These are phyloP conservation scores for Acyrthosiphon pisum DNA, from an alignment of 1,140 invertebrate species.

Conservation along the genomic window DNA sequence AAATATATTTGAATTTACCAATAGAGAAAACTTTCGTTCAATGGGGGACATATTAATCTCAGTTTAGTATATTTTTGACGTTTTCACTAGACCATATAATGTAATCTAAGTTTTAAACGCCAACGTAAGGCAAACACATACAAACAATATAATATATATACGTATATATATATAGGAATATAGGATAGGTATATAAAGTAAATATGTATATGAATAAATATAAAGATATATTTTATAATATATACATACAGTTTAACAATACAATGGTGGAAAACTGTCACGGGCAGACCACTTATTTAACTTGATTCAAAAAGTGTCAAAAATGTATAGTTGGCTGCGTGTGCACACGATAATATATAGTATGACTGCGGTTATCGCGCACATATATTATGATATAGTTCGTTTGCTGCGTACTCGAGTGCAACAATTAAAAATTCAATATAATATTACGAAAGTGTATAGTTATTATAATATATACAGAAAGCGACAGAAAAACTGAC, in stretches of 20 bases:
- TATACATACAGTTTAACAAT: neutral
- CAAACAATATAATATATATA: neutral
- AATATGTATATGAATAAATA: neutral
- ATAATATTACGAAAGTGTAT: neutral
- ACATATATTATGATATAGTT: neutral
- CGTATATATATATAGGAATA: too few relatives aligned
- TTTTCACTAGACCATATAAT: neutral
- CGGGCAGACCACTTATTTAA: neutral
- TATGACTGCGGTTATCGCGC: neutral
- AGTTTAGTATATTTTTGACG: constrained; percentile 1
- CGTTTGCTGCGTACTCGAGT: neutral
- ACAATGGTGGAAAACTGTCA: constrained; percentile 14
- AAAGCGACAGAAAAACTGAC: neutral
- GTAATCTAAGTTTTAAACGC: neutral
- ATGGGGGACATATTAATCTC: neutral
- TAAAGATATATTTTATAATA: neutral
- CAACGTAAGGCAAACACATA: neutral
- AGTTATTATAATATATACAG: neutral
- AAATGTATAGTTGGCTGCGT: neutral
- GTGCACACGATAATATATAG: neutral
- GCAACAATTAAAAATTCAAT: neutral
- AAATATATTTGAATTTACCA: neutral
- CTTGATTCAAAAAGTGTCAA: constrained; percentile 28
- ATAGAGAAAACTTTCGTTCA: neutral
- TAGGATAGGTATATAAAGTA: neutral